Base-by-base conservation (phyloP, 2,797 vertebrate genomes). In the Cossypha dichroa region DNA sequence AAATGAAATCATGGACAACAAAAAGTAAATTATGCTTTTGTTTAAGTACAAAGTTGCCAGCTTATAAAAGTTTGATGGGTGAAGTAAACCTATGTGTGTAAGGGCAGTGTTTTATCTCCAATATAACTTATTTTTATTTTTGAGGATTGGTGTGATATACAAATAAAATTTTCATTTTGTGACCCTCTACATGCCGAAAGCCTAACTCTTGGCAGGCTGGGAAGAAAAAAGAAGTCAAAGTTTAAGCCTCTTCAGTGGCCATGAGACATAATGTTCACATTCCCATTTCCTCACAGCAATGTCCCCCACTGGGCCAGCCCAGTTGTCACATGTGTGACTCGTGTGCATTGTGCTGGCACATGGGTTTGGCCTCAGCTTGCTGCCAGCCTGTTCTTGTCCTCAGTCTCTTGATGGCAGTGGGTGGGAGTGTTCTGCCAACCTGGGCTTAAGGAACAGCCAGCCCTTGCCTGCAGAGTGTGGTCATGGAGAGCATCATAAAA, bases 381-480 rank as follows among this genome's bases (percentile, higher is more conserved):
- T 93, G 92, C 62, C 91, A 91, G 49, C n/a, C 36, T 77, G 40
- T 41, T 73, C 43, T 72, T 55, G 40, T 74, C 68, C 58, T 89
- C 10, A 2, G 56, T 59, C 64, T n/a, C 38, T 72, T 13, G 36
- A 54, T 75, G 80, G 73, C 49, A 34, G 51, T 8, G 43, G 15
- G 13, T 41, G 1, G 2, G 62, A 72, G 58, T 25, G 3, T 58
- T 73, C 72, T 91, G 93, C 75, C 93, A 91, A 1, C n/a, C 58
- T 59, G 41, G 68, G 60, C 72, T 79, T 66, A 31, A 90, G 79
- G 62, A 82, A 45, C 0, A 10, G n/a, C 59, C 68, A 76, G 46
- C 19, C 63, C 18, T 63, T 0, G 0, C 46, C 54, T 49, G 34
- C 15, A 1, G 43, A 66, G 18, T 1, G 15, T 2, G 2, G 45